Evolutionary conservation across 1,140 invertebrate genomes (phyloP), one percentile per base, ranked within the genome.

Genomic region (Calephelis nemesis): DNA sequence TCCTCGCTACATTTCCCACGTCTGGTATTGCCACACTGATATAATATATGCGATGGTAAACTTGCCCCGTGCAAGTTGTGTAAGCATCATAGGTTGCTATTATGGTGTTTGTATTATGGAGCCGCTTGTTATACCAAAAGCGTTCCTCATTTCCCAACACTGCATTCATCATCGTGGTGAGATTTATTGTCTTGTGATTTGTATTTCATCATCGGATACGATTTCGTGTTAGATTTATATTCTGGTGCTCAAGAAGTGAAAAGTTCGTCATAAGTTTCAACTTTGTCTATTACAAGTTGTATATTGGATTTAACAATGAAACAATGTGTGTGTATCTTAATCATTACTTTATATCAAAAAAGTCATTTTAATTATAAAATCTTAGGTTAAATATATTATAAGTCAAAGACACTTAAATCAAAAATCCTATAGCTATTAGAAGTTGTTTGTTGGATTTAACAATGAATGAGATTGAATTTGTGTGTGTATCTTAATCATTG

Each of bases 1-100:
- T 86, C 77, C 72, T 74, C 73, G 74, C 67, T 62, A 66, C 67
- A 74, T 79, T 88, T 89, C 85, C 85, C 87, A 89, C 87, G 86
- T 82, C 76, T 69, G 66, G 62, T 15, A 67, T 81, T 83, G 78
- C 74, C 64, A 74, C 81, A 81, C 75, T 58, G 74, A 84, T 84
- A 85, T 30, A 2, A 30, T 85, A 79, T 81, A 82, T 86, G 81
- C 83, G 74, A 76, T 71, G 79, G 77, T 74, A 78, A 77, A 76
- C 75, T 73, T 40, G 49, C 49, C 72, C 69, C 70, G 60, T 74
- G 65, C 72, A 65, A 50, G 74, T 84, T 84, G 72, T 79, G 82
- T 74, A 83, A 82, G 76, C 70, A 72, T 64, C 69, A 71, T 74
- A 75, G 70, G 71, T 60, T 74, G 72, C 77, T 76, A 81, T 84